Conservation (phyloP, 53 echinoderm and acorn worm genomes). For the Patiria pectinifera region DNA sequence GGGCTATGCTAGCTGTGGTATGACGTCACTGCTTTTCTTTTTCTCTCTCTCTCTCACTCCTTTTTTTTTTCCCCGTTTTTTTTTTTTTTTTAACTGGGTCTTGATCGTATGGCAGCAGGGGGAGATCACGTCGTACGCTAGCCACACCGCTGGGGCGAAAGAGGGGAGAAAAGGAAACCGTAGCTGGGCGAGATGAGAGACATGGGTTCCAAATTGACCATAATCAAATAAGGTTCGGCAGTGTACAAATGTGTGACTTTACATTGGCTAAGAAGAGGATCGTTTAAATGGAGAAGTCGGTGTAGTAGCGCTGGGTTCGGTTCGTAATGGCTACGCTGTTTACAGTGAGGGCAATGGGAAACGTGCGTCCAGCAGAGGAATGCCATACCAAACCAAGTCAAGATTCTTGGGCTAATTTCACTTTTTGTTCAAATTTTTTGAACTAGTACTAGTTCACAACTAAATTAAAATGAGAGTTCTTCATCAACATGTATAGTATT, state of each 20-base stretch:
- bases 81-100: slow-evolving; percentile 7
- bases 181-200: slow-evolving; percentile 45
- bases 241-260: slow-evolving; percentile 80
- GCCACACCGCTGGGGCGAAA: neutral
- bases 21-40: slow-evolving; percentile 57
- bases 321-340: neutral
- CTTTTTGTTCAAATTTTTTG: neutral
- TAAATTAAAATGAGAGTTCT: too few species aligned
- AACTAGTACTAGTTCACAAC: too few species aligned
- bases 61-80: neutral
- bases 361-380: neutral
- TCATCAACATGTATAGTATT: too few species aligned
- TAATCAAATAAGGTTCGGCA: slow-evolving; percentile 57
- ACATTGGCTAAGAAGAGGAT: slow-evolving; percentile 60
- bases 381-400: neutral
- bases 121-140: neutral
- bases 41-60: neutral
- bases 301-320: neutral
- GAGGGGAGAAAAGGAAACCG: slow-evolving; percentile 15
- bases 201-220: slow-evolving; percentile 66
- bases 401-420: neutral
- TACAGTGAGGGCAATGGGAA: neutral
- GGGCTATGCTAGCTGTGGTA: slow-evolving; percentile 57
- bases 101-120: slow-evolving; percentile 11
- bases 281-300: neutral